These are phyloP conservation scores for Zophobas atratus DNA, from an alignment of 1,140 invertebrate species.

Conservation along the genomic window DNA sequence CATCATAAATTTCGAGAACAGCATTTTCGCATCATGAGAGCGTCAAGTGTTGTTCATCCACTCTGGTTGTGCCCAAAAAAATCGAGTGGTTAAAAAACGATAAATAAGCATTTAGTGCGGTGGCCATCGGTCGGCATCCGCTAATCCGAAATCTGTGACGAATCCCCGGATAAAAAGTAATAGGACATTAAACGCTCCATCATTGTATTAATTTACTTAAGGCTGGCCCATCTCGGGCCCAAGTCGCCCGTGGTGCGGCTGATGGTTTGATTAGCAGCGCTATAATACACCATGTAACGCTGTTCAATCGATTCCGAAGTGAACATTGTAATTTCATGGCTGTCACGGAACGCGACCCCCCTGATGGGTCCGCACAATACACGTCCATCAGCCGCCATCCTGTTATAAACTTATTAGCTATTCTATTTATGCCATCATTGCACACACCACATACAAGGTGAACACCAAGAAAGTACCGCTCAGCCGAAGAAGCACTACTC, in stretches of 20 bases:
- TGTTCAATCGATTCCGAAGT: conserved; percentile 65
- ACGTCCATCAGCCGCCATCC: conserved; percentile 61
- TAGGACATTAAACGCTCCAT: conserved; percentile 60
- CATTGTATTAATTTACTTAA: conserved; percentile 63
- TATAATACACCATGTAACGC: conserved; percentile 63
- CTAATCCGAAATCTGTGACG: conserved; percentile 45
- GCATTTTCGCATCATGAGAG: too few relatives aligned
- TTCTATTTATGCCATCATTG: conserved; percentile 56
- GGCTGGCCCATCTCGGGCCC: conserved; percentile 39
- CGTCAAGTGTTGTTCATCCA: too few relatives aligned
- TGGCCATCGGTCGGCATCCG: conserved; percentile 8
- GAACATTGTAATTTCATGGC: conserved; percentile 68
- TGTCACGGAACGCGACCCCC: conserved; percentile 64
- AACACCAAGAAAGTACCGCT: conserved; percentile 37
- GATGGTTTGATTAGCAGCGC: conserved; percentile 65
- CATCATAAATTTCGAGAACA: too few relatives aligned
- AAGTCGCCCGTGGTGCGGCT: conserved; percentile 58
- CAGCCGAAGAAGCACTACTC: conserved; percentile 19
- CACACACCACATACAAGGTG: conserved; percentile 23
- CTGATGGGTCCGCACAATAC: conserved; percentile 63
- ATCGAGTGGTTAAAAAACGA: too few relatives aligned
- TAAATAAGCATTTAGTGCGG: background rate
- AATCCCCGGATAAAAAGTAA: conserved; percentile 43
- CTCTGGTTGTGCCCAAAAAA: too few relatives aligned
- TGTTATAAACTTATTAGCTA: conserved; percentile 65